Evolutionary conservation across 2,113 vertebrate species (phyloP).

Genomic region (Leucoraja erinaceus): DNA sequence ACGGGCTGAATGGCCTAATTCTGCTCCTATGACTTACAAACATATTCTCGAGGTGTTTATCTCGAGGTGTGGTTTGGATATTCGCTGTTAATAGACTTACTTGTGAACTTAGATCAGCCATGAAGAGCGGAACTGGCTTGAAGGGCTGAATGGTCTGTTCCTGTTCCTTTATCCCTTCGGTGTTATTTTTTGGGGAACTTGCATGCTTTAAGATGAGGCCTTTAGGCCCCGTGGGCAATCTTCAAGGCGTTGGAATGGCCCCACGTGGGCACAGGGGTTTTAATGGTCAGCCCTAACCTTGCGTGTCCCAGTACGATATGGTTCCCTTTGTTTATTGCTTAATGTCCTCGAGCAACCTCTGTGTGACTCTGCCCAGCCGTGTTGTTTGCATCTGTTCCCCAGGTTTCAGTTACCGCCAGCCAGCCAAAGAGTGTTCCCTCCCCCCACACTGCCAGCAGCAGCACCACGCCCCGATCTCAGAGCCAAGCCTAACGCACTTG

Average conservation of each 20-base stretch:
- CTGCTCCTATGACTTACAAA: no score
- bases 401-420: constrained; percentile 22
- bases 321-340: not conserved
- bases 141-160: no score
- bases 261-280: not conserved
- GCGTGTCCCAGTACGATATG: not conserved
- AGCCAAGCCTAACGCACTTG: constrained; percentile 39
- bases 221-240: not conserved
- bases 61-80: no score
- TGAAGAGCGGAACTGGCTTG: no score
- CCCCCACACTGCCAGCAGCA: not conserved
- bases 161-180: no score
- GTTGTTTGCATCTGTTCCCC: constrained; percentile 33
- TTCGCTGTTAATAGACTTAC: no score
- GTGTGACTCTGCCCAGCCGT: not conserved
- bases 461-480: constrained; percentile 39
- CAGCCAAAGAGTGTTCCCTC: not conserved
- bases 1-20: no score
- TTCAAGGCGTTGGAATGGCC: not conserved
- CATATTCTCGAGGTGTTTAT: no score
- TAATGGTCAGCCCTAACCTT: not conserved
- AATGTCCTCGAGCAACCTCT: constrained; percentile 19
- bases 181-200: no score
- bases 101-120: no score
- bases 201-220: no score